phyloP scores from a whole-genome alignment of 2,888 invertebrate genomes.

The Drosophila nr. perissopoda region DNA sequence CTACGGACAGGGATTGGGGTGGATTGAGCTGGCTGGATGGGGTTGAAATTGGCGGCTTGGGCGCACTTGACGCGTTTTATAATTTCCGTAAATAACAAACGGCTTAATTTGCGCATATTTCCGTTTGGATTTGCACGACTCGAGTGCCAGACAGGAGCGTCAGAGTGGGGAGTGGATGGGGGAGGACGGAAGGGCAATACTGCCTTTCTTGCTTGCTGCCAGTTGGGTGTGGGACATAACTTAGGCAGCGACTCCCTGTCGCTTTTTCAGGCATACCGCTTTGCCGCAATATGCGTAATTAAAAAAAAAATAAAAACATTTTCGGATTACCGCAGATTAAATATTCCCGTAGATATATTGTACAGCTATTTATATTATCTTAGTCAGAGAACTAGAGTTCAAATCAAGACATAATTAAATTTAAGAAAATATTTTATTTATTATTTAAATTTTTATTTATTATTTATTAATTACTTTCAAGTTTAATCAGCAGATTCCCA shows the following conservation, averaged over 20 bases:
- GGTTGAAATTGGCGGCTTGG: constrained; percentile 64
- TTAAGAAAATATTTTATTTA: not conserved
- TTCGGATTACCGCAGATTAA: not conserved
- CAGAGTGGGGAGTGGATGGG: not conserved
- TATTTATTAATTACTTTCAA: not conserved
- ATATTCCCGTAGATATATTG: not conserved
- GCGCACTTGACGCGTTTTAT: constrained; percentile 82
- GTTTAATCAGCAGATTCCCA: not conserved
- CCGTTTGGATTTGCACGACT: constrained; percentile 80
- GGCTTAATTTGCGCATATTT: constrained; percentile 83
- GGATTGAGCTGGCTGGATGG: constrained; percentile 12
- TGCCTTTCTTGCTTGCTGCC: not conserved
- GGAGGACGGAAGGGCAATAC: not conserved
- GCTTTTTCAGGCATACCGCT: constrained; percentile 38
- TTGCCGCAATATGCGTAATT: constrained; percentile 67
- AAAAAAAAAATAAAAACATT: constrained; percentile 25
- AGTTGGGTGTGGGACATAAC: constrained; percentile 15
- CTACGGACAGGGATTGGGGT: not conserved
- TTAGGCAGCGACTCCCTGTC: constrained; percentile 16
- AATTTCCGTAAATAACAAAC: constrained; percentile 83
- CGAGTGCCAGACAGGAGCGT: constrained; percentile 55
- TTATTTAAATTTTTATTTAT: not conserved
- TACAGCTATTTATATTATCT: not conserved
- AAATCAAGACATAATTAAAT: not conserved
- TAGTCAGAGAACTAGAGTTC: not conserved